Evolutionary conservation across 2,113 vertebrate genomes (phyloP).

Genomic region (Vidua macroura): DNA sequence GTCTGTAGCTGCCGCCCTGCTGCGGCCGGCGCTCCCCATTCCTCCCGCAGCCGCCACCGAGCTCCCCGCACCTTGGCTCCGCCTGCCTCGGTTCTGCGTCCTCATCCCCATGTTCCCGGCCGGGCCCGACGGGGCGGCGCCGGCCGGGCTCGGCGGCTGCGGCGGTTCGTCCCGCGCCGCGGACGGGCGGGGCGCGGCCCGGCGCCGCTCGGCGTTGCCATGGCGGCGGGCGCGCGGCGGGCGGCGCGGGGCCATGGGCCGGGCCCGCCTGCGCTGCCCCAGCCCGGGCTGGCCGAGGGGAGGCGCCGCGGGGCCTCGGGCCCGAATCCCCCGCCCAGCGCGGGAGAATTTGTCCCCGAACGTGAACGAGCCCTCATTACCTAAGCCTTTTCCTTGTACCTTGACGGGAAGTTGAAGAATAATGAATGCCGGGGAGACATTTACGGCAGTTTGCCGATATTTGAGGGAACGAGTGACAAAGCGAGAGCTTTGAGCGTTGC

Average conservation of each 20-base stretch:
- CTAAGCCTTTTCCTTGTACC: no score
- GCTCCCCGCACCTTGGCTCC: neutral
- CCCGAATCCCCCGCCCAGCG: accelerated
- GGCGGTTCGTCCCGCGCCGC: neutral
- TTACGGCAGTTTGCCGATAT: neutral
- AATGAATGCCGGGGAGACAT: neutral
- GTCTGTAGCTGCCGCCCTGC: neutral
- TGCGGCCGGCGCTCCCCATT: neutral
- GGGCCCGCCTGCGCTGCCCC: no score
- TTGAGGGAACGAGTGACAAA: neutral
- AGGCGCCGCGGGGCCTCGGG: accelerated
- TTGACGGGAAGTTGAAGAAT: neutral
- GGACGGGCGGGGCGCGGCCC: no score
- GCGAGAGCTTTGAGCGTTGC: neutral
- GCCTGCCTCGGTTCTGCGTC: neutral
- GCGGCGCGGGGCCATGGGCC: no score
- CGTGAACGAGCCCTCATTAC: no score
- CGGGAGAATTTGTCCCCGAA: accelerated
- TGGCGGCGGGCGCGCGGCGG: no score
- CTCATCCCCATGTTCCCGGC: neutral
- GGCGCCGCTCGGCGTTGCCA: no score
- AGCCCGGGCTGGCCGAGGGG: accelerated
- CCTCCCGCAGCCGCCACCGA: neutral
- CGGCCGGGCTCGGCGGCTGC: neutral
- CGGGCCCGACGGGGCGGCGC: neutral